Percentiles rank a stretch among this genome's conserved stretches.
Evolutionary conservation across 2,113 vertebrate species (phyloP).

Genomic region (Semnopithecus entellus): DNA sequence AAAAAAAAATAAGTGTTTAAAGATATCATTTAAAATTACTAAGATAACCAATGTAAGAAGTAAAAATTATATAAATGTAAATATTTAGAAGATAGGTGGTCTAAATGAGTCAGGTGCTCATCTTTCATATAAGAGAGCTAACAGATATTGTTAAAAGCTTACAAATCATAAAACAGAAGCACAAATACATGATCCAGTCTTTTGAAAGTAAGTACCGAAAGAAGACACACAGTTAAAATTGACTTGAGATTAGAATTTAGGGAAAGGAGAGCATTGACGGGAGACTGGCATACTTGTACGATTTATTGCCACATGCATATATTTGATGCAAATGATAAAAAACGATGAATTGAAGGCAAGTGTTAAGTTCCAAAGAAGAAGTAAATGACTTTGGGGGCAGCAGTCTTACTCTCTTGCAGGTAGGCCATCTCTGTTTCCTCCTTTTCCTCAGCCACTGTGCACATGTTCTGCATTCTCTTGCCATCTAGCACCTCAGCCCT

Average conservation of each 20-base stretch:
- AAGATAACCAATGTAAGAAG: not conserved
- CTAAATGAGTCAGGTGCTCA: not conserved
- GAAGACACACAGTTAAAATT: not conserved
- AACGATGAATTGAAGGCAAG: not conserved
- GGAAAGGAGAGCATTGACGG: not conserved
- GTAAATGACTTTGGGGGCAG: not conserved
- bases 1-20: constrained; percentile 23
- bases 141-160: not conserved
- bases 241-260: not conserved
- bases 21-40: not conserved
- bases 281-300: not conserved
- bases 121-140: constrained; percentile 12
- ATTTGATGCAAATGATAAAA: not conserved
- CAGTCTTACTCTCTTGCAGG: not conserved
- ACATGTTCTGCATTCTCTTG: not conserved
- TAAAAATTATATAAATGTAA: constrained; percentile 3
- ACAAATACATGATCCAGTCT: not conserved
- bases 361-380: not conserved
- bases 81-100: not conserved
- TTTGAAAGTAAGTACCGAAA: not conserved
- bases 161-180: not conserved
- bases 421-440: not conserved
- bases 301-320: not conserved
- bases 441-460: not conserved
- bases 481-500: not conserved